A percentile compares a stretch with the other conserved stretches of the same genome.
These are phyloP conservation scores for Ptychochromis oligacanthus DNA, from an alignment of 2,113 vertebrate species.

Conservation along the genomic window DNA sequence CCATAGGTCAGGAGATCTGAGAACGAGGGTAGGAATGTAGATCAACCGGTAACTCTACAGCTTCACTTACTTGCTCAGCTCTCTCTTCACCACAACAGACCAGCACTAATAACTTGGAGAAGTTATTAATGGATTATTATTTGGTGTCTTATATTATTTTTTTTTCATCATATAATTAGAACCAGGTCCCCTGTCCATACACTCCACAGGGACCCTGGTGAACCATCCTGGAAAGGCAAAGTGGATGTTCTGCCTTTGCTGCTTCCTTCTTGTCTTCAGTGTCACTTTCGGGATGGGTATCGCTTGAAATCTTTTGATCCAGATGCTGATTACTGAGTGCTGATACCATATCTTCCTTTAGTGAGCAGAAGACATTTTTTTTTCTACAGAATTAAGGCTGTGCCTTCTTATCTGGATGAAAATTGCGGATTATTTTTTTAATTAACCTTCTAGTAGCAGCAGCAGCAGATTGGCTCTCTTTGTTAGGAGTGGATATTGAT, in stretches of 20 bases:
- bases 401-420: not conserved
- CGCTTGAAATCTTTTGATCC: no score
- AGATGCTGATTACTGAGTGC: not conserved
- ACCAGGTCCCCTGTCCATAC: rapidly evolving
- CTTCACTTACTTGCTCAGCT: not conserved
- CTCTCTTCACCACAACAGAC: not conserved
- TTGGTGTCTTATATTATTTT: rapidly evolving
- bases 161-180: not conserved
- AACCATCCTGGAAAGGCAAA: not conserved
- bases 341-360: not conserved
- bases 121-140: not conserved
- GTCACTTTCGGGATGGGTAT: not conserved
- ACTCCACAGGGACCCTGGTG: no score
- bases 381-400: not conserved
- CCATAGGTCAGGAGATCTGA: no score
- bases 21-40: not conserved
- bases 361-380: not conserved
- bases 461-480: not conserved
- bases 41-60: no score
- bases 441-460: not conserved
- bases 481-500: not conserved
- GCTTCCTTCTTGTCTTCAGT: not conserved
- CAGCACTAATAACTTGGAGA: not conserved
- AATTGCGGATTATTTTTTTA: rapidly evolving
- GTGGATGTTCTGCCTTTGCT: not conserved